Percentiles rank a stretch among this genome's conserved stretches.
Evolutionary conservation across 2,797 vertebrate genomes (phyloP).

Genomic region (Threskiornis aethiopicus): DNA sequence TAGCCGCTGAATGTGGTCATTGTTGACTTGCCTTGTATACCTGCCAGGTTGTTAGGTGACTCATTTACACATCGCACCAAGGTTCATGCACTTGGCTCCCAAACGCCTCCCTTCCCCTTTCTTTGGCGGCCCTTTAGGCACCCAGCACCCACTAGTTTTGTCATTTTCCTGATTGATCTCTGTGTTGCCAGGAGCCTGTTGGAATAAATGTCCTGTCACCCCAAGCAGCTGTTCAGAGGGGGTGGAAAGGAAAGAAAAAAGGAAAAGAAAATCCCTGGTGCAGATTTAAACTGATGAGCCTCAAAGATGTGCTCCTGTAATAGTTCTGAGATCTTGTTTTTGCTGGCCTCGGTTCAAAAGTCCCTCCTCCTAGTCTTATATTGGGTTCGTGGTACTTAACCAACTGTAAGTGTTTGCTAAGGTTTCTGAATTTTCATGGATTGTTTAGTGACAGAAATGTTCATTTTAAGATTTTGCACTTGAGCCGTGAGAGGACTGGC

Average conservation of each 20-base stretch:
- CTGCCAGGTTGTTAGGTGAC: conserved; percentile 63
- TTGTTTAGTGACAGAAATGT: not conserved
- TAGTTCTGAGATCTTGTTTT: not conserved
- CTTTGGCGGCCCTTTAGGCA: not conserved
- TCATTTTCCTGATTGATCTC: not conserved
- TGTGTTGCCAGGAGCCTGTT: not conserved
- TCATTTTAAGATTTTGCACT: not conserved
- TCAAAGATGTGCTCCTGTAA: not conserved
- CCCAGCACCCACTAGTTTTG: not conserved
- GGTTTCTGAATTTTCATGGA: not conserved
- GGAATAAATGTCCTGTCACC: not conserved
- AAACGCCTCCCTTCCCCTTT: not conserved
- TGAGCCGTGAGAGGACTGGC: not conserved
- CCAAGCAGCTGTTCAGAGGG: not conserved
- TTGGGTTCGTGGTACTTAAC: not conserved
- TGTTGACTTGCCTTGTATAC: conserved; percentile 56
- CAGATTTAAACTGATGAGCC: not conserved
- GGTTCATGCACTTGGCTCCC: conserved; percentile 13
- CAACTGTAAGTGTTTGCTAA: fast-evolving
- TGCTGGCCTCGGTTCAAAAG: not conserved
- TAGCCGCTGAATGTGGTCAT: conserved; percentile 53
- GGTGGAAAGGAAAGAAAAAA: not conserved
- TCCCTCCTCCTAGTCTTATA: fast-evolving
- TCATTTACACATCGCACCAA: conserved; percentile 31
- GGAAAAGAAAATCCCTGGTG: not conserved